phyloP scores from a whole-genome alignment of 1,140 invertebrate genomes.

The Manduca sexta region DNA sequence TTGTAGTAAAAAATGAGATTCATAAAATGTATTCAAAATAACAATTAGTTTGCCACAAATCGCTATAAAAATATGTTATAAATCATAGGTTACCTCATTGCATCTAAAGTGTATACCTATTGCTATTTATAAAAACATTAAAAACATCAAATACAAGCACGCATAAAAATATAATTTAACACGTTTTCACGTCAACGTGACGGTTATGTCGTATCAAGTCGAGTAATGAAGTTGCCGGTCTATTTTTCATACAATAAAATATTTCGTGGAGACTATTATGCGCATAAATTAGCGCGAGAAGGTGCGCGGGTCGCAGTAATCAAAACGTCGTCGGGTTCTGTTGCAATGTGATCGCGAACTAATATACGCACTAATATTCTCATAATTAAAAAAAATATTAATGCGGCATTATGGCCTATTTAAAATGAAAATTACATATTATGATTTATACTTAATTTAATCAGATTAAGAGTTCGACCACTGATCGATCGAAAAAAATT shows the following conservation, averaged over 20 bases:
- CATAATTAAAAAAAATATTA: slow-evolving; percentile 54
- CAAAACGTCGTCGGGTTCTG: slow-evolving; percentile 43
- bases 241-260: slow-evolving; percentile 62
- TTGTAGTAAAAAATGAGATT: too few relatives aligned
- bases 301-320: slow-evolving; percentile 29
- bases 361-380: slow-evolving; percentile 28
- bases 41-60: too few relatives aligned
- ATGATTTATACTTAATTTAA: too few relatives aligned
- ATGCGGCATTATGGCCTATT: slow-evolving; percentile 36
- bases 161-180: slow-evolving; percentile 22
- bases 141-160: slow-evolving; percentile 6
- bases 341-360: slow-evolving; percentile 18
- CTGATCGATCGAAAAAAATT: too few relatives aligned
- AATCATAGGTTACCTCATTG: too few relatives aligned
- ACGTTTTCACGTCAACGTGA: slow-evolving; percentile 10
- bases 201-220: slow-evolving; percentile 22
- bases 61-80: too few relatives aligned
- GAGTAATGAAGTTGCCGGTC: slow-evolving; percentile 17
- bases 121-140: background rate
- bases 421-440: background rate
- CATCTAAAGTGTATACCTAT: too few relatives aligned
- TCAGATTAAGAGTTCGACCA: too few relatives aligned
- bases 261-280: slow-evolving; percentile 45
- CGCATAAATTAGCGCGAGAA: slow-evolving; percentile 48
- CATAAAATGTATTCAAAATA: too few relatives aligned